Evolutionary conservation across 2,113 vertebrate genomes (phyloP).

Genomic region (Odobenus rosmarus): DNA sequence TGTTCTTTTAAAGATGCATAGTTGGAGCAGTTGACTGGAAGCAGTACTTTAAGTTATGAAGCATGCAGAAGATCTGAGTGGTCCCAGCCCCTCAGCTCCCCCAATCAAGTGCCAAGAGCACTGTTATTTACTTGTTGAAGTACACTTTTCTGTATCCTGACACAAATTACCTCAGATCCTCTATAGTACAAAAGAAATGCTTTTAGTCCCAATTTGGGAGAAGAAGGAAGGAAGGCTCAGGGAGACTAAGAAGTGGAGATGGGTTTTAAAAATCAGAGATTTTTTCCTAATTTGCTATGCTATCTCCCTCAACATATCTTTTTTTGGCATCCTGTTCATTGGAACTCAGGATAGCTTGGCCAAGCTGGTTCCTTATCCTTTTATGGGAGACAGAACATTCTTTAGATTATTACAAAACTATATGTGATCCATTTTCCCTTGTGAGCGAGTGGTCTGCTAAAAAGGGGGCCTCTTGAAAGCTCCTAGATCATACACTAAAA

Average conservation of each 20-base stretch:
- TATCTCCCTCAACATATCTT: not conserved
- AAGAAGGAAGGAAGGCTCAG: not conserved
- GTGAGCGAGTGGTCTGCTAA: not conserved
- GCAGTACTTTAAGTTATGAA: not conserved
- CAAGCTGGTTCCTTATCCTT: not conserved
- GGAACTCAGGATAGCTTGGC: not conserved
- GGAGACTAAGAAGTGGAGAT: not conserved
- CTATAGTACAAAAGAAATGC: not conserved
- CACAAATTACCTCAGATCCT: not conserved
- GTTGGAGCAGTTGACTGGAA: not conserved
- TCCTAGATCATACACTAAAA: not conserved
- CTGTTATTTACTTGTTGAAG: not conserved
- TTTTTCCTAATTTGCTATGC: not conserved
- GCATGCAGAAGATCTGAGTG: not conserved
- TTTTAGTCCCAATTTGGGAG: not conserved
- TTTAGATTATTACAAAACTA: constrained; percentile 18
- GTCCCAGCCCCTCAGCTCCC: not conserved
- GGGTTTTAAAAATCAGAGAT: not conserved
- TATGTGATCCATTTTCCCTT: not conserved
- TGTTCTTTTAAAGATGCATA: not conserved
- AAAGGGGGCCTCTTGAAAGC: not conserved
- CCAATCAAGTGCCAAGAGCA: not conserved
- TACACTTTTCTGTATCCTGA: not conserved
- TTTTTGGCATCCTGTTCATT: not conserved
- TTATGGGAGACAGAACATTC: not conserved